These are phyloP conservation scores for Thunnus maccoyii DNA, from an alignment of 2,113 vertebrate species.

Conservation along the genomic window DNA sequence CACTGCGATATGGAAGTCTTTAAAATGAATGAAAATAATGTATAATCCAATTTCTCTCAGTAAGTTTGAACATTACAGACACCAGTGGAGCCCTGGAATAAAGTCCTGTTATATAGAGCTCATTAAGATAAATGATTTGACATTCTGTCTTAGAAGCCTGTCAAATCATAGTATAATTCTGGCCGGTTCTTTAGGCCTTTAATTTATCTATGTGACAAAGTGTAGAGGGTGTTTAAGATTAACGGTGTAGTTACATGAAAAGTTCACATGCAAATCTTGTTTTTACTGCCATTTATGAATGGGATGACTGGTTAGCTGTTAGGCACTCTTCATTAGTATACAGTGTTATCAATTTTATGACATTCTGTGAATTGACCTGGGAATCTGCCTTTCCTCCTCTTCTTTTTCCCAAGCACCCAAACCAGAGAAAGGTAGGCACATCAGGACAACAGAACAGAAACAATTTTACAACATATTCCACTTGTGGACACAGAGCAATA, in stretches of 20 bases:
- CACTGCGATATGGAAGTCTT: constrained; percentile 37
- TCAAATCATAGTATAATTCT: constrained; percentile 65
- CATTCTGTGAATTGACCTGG: constrained; percentile 73
- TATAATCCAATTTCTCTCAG: constrained; percentile 59
- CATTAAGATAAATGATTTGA: constrained; percentile 72
- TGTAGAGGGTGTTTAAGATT: constrained; percentile 62
- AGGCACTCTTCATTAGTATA: constrained; percentile 58
- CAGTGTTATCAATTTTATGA: constrained; percentile 51
- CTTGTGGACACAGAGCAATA: constrained; percentile 88
- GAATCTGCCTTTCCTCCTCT: constrained; percentile 82
- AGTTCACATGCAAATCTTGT: constrained; percentile 78
- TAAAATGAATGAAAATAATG: constrained; percentile 43
- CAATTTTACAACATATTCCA: constrained; percentile 80
- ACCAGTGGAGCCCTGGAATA: constrained; percentile 52
- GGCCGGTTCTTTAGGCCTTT: constrained; percentile 71
- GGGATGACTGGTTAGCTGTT: constrained; percentile 69
- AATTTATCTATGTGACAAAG: constrained; percentile 67
- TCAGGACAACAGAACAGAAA: constrained; percentile 78
- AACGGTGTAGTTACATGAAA: constrained; percentile 66
- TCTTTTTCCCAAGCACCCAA: constrained; percentile 76
- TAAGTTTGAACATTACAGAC: constrained; percentile 46
- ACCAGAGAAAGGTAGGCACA: constrained; percentile 79
- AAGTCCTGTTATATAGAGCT: constrained; percentile 58
- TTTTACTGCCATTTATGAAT: constrained; percentile 76
- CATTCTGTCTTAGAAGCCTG: constrained; percentile 57